A percentile compares a stretch with the other conserved stretches of the same genome.
phyloP scores from a whole-genome alignment of 2,888 invertebrate species.

The Pammene aurita region DNA sequence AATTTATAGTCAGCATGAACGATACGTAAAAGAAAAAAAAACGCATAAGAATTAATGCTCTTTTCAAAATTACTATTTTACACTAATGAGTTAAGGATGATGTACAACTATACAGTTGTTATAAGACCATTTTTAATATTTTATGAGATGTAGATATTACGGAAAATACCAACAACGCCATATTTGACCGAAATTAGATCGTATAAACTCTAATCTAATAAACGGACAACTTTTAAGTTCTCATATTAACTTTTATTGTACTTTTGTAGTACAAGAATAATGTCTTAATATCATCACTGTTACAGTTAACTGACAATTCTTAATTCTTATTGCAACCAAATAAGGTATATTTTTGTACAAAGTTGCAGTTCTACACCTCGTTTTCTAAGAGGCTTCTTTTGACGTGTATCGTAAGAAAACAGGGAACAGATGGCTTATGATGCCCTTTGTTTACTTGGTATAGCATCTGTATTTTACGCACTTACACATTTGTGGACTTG shows the following conservation, averaged over 20 bases:
- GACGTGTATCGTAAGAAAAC: constrained; percentile 10
- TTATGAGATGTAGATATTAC: not conserved
- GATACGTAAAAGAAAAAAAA: too few species aligned
- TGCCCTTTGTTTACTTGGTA: not conserved
- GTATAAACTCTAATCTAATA: too few species aligned
- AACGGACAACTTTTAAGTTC: not conserved
- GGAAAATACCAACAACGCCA: not conserved
- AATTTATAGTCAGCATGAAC: too few species aligned
- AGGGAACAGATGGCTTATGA: constrained; percentile 3
- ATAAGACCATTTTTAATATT: not conserved
- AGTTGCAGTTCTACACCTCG: not conserved
- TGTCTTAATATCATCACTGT: not conserved
- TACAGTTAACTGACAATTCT: too few species aligned
- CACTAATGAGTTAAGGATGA: too few species aligned
- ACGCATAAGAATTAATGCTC: too few species aligned
- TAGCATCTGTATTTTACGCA: constrained; percentile 5
- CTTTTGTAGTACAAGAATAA: too few species aligned
- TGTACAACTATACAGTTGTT: too few species aligned
- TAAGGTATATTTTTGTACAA: not conserved
- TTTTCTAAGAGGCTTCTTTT: not conserved
- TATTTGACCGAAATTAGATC: not conserved
- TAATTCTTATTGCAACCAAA: too few species aligned
- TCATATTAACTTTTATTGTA: not conserved
- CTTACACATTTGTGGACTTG: constrained; percentile 7
- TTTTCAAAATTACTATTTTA: too few species aligned